Conservation (phyloP, 2,113 vertebrate species). For the Elanoides forficatus region DNA sequence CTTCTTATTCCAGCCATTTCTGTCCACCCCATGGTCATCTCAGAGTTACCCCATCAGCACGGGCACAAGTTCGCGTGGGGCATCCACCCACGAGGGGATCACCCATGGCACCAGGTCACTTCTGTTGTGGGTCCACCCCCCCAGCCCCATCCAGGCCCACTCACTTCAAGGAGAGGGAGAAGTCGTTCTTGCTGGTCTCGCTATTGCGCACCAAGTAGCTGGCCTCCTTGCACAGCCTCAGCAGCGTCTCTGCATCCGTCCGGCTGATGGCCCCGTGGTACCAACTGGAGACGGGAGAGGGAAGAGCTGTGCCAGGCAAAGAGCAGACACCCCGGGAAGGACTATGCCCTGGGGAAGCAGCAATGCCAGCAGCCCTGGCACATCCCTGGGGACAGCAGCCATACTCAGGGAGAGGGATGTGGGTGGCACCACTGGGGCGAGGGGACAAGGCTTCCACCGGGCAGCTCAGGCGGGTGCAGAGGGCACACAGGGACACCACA, state of each 20-base stretch:
- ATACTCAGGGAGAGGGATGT: rapidly evolving
- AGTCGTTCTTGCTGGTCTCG: slow-evolving; percentile 97
- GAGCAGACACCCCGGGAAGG: rapidly evolving
- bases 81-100: not conserved
- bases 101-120: rapidly evolving
- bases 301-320: not conserved
- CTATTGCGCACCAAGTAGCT: slow-evolving; percentile 99
- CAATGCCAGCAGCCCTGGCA: rapidly evolving
- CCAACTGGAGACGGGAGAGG: slow-evolving; percentile 79
- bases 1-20: not conserved
- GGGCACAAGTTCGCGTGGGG: rapidly evolving
- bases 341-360: not conserved
- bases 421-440: rapidly evolving
- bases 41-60: rapidly evolving
- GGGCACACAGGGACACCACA: rapidly evolving
- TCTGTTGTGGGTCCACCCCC: not conserved
- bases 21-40: rapidly evolving
- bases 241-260: slow-evolving; percentile 91
- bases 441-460: not conserved
- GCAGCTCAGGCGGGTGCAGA: not conserved
- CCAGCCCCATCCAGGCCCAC: not conserved
- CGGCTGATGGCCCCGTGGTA: slow-evolving; percentile 97
- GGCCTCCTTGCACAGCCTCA: slow-evolving; percentile 95
- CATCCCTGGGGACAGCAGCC: no score
- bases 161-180: slow-evolving; percentile 98